Conservation (phyloP, 2,888 invertebrate genomes). For the Gymnosoma rotundatum region DNA sequence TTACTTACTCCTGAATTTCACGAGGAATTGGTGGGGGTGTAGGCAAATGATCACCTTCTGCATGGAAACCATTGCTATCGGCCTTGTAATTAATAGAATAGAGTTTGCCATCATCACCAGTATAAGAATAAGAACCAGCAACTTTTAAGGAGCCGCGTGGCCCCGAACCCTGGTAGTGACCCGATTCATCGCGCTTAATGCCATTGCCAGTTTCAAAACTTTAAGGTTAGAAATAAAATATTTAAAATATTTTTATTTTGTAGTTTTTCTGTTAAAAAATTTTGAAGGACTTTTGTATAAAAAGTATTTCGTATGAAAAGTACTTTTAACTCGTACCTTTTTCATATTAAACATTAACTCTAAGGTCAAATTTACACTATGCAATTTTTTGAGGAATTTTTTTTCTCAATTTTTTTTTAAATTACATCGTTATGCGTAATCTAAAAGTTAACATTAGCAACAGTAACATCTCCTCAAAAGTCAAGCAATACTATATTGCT, state of each 20-base stretch:
- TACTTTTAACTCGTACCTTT: no score
- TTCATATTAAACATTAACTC: no score
- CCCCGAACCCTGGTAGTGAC: conserved; percentile 84
- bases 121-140: conserved; percentile 86
- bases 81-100: conserved; percentile 87
- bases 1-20: conserved; percentile 72
- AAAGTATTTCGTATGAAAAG: no score
- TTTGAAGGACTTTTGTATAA: no score
- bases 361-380: no score
- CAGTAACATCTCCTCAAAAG: no score
- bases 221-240: conserved; percentile 5
- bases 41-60: conserved; percentile 89
- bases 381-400: no score
- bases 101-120: conserved; percentile 85
- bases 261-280: background rate
- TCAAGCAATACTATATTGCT: no score
- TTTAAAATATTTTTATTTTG: background rate
- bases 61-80: conserved; percentile 90
- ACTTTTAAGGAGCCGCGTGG: conserved; percentile 85
- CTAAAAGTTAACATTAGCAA: no score
- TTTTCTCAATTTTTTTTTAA: no score
- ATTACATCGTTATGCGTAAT: no score
- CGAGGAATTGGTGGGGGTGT: conserved; percentile 88
- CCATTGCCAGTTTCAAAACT: conserved; percentile 87
- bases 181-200: conserved; percentile 84